Conservation (phyloP, 2,797 vertebrate species). For the Danio kyathit region DNA sequence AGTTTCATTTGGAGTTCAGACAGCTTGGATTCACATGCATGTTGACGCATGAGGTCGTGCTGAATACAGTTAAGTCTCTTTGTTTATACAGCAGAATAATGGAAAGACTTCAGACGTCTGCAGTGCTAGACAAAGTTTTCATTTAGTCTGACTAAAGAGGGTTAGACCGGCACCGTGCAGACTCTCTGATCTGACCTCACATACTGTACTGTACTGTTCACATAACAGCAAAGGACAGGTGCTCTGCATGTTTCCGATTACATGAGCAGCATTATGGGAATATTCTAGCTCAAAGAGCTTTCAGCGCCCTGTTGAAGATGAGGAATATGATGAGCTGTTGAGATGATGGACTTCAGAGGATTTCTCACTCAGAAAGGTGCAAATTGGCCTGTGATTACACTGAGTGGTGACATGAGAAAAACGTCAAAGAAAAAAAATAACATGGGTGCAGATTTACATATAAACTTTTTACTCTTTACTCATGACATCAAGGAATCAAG, state of each 20-base stretch:
- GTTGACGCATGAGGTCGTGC: background rate
- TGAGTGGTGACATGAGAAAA: constrained; percentile 4
- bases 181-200: constrained; percentile 10
- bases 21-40: background rate
- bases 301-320: constrained; percentile 7
- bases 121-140: background rate
- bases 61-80: background rate
- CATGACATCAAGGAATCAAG: background rate
- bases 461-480: background rate
- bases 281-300: constrained; percentile 5
- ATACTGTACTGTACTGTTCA: background rate
- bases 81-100: constrained; percentile 4
- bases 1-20: background rate
- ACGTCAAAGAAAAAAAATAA: background rate
- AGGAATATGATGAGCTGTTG: constrained; percentile 1
- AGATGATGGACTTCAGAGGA: constrained; percentile 21
- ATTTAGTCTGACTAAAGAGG: constrained; percentile 4
- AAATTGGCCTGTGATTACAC: constrained; percentile 1
- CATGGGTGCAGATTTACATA: background rate
- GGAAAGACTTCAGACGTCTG: background rate
- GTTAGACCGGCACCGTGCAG: background rate
- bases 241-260: background rate
- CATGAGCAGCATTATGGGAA: constrained; percentile 5
- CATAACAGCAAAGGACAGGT: constrained; percentile 28
- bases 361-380: constrained; percentile 8